Base-by-base conservation (phyloP, 2,113 vertebrate genomes). In the Pelobates fuscus region DNA sequence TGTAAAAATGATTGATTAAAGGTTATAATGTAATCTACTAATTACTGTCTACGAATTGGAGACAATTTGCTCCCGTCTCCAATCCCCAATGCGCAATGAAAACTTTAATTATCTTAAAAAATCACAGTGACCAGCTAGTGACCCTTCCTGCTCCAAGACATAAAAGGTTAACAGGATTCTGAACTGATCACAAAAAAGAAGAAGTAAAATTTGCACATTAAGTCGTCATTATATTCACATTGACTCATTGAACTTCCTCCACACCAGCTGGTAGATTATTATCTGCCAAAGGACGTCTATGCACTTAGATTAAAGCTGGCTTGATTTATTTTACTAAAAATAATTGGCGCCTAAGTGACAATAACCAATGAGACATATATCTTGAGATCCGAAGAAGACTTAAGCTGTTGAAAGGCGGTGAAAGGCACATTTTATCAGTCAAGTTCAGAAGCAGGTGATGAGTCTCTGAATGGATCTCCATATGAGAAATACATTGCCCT, bases 251-350 rank as follows among this genome's bases (percentile, higher is more conserved):
- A 70, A 26, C 24, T 60, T 26, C 21, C 55, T 27, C 17, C 30
- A 20, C 37, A 27, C 15, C 32, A 70, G 15, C 30, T 70, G 68
- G 30, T 14, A 29, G 55, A 29, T 20, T 20, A 60, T 59, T 70
- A 44, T 25, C 18, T 44, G 54, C 68, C 54, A 44, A 26, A 20
- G 14, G 32, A 70, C 68, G 18, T 27, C 29, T 24, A 10, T 0
- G 26, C 18, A 41, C 32, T 7, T 26, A 58, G 20, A 70, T 44
- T 11, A 43, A 57, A 58, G 17, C 32, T 8, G 15, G 3, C 24
- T 43, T 70, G 32, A 70, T 70, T 55, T 59, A 44, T 60, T 14
- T 59, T 43, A 43, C 23, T 10, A 20, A 43, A 20, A 70, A 15
- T 59, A 20, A 14, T 29, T 7, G 55, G 2, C 3, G 37, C 37